Evolutionary conservation across 2,113 vertebrate species (phyloP).

Genomic region (Orientallactaga bullata): DNA sequence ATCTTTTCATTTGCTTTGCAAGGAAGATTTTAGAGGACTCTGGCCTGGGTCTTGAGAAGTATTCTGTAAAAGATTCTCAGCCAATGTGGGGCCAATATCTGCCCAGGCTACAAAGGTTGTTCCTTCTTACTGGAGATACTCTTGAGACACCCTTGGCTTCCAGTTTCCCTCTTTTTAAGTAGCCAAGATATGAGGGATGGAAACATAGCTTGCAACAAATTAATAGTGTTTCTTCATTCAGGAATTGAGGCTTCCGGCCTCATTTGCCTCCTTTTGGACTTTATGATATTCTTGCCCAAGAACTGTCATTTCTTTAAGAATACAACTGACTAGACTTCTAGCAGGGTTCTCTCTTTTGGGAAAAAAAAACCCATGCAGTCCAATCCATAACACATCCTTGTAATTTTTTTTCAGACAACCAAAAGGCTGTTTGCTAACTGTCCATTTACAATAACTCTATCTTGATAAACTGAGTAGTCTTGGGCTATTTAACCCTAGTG

Average conservation of each 20-base stretch:
- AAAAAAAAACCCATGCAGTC: conserved; percentile 42
- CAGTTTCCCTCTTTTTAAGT: conserved; percentile 63
- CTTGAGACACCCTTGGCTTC: conserved; percentile 71
- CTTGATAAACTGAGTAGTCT: conserved; percentile 51
- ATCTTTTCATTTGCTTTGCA: conserved; percentile 79
- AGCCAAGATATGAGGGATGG: conserved; percentile 45
- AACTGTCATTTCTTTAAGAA: conserved; percentile 72
- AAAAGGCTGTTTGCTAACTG: conserved; percentile 65
- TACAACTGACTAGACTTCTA: conserved; percentile 69
- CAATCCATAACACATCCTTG: conserved; percentile 67
- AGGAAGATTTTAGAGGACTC: conserved; percentile 67
- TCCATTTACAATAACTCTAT: conserved; percentile 39
- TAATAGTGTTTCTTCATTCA: conserved; percentile 67
- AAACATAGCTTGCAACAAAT: conserved; percentile 66
- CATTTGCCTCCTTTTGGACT: conserved; percentile 67
- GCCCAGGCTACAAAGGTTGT: conserved; percentile 44
- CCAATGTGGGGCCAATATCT: conserved; percentile 37
- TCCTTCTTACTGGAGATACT: conserved; percentile 61
- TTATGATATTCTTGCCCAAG: conserved; percentile 69
- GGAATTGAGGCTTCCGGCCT: conserved; percentile 52
- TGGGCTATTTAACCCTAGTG: conserved; percentile 53
- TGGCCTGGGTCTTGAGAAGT: conserved; percentile 45
- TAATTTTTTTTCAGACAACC: conserved; percentile 64
- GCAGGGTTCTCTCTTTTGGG: conserved; percentile 64
- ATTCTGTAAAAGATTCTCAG: conserved; percentile 51